Evolutionary conservation across 2,797 vertebrate species (phyloP).

Genomic region (Rhadinocentrus ornatus): DNA sequence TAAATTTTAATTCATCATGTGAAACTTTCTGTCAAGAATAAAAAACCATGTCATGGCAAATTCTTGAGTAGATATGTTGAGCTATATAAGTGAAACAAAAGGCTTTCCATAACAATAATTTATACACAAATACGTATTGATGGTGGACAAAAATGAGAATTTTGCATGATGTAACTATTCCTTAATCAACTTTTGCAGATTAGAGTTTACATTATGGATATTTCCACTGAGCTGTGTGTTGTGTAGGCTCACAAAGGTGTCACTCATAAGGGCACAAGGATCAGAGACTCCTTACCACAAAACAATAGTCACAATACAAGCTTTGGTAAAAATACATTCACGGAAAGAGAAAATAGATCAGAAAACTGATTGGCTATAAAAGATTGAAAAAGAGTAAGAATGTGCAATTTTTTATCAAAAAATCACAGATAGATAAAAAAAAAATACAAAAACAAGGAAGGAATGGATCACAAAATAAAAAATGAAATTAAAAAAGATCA

Average conservation of each 20-base stretch:
- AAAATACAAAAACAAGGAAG: neutral
- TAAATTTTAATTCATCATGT: neutral
- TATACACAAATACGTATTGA: neutral
- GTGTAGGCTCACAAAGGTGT: neutral
- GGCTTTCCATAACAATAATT: neutral
- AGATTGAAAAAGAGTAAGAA: neutral
- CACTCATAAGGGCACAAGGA: neutral
- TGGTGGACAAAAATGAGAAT: neutral
- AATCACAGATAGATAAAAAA: neutral
- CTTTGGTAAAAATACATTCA: neutral
- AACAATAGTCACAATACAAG: neutral
- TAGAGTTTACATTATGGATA: neutral
- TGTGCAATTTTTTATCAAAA: neutral
- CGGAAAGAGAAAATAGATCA: neutral
- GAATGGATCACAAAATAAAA: neutral
- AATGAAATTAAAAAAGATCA: neutral
- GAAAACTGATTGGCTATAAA: neutral
- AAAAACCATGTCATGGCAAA: neutral
- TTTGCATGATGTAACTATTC: neutral
- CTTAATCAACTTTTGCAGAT: neutral
- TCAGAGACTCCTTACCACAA: neutral
- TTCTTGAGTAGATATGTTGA: neutral
- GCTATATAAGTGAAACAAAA: neutral
- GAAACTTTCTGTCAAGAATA: neutral
- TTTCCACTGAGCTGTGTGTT: neutral